Conservation (phyloP, 2,888 invertebrate genomes). For the Monopis laevigella region DNA sequence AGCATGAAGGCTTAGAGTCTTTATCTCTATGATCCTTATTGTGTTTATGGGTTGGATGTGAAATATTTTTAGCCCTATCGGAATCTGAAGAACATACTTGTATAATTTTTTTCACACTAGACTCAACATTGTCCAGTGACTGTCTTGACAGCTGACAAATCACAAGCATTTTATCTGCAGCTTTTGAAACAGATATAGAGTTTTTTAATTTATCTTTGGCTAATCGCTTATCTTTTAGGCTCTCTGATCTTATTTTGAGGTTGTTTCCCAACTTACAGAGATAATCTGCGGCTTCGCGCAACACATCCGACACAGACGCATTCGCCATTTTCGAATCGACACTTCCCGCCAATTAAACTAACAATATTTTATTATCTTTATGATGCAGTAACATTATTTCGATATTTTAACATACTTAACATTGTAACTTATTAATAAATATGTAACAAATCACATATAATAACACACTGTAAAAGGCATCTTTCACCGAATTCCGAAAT, state of each 20-base stretch:
- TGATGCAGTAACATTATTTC: too few relatives aligned
- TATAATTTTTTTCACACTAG: constrained; percentile 39
- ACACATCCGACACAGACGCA: constrained; percentile 43
- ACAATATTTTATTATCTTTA: not conserved
- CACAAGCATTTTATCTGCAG: constrained; percentile 46
- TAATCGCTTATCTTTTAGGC: constrained; percentile 44
- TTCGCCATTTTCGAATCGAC: constrained; percentile 41
- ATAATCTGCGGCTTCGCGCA: constrained; percentile 55
- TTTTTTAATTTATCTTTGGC: constrained; percentile 42
- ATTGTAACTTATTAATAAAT: not conserved
- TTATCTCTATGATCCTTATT: too few relatives aligned
- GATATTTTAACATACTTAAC: too few relatives aligned
- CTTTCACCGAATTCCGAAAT: too few relatives aligned
- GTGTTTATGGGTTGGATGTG: too few relatives aligned
- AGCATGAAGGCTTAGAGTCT: too few relatives aligned
- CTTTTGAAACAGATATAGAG: constrained; percentile 47
- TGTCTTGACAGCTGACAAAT: constrained; percentile 58
- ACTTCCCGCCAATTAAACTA: constrained; percentile 9
- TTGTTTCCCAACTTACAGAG: constrained; percentile 53
- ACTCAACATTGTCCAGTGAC: constrained; percentile 52
- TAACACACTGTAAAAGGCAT: too few relatives aligned
- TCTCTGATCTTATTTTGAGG: constrained; percentile 45
- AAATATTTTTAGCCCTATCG: too few relatives aligned
- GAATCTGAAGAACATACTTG: too few relatives aligned
- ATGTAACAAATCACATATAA: too few relatives aligned